Base-by-base conservation (phyloP, 2,797 vertebrate species). In the Pelochelys cantorii region DNA sequence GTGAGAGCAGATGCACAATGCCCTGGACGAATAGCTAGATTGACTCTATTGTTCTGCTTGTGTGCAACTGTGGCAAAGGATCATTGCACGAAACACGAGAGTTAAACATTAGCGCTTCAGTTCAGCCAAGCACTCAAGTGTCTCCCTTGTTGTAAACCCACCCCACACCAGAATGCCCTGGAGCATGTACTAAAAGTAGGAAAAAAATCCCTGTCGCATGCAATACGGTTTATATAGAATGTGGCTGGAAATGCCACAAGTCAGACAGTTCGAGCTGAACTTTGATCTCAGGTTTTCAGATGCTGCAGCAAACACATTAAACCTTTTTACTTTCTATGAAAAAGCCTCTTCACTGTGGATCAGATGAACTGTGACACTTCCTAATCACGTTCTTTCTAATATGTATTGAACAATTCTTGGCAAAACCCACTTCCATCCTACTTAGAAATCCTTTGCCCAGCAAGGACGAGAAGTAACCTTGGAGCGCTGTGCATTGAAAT, bases 101-200 rank as follows among this genome's bases (percentile, higher is more conserved):
- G 25, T 68, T 71, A 74, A 74, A 42, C 37, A 82, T 93, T 62
- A 84, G 75, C 78, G n/a, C 57, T 92, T 88, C 54, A 60, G 79
- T 87, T 57, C 27, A 65, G 15, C 29, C 68, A 85, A 93, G 56
- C 52, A 88, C 83, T 80, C 81, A 48, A 17, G 25, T 7, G 55
- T 87, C 90, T 90, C 81, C n/a, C 52, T 57, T 83, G 53, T 54
- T 83, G 55, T 55, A 77, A 77, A 71, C 57, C 77, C 11, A 86
- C 52, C 42, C 37, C 55, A 60, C 55, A 74, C 65, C 89, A 92
- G 22, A 85, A 87, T 79, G 54, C 86, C 3, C 85, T 80, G 11
- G 13, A 91, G 31, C 74, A 60, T 23, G 8, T 14, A 7, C 25
- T 25, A 13, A 48, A 52, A 90, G 59, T 57, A 79, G 42, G 42